These are phyloP conservation scores for Microctenopoma steveboyesi DNA, from an alignment of 2,797 vertebrate genomes.

Conservation along the genomic window DNA sequence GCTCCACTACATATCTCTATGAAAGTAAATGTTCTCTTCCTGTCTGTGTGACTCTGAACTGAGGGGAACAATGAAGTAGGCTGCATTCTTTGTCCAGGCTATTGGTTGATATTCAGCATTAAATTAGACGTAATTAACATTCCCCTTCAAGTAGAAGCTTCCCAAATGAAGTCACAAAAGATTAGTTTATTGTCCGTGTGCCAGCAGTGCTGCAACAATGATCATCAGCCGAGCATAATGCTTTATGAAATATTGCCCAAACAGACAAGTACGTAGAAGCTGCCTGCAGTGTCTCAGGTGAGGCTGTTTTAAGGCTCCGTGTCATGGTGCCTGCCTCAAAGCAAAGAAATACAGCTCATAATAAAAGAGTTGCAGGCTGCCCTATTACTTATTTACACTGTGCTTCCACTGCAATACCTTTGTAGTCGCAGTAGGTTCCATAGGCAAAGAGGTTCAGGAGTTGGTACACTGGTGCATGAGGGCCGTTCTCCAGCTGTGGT, in stretches of 20 bases:
- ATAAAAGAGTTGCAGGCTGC: constrained; percentile 67
- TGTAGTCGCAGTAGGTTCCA: constrained; percentile 95
- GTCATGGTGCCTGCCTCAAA: constrained; percentile 52
- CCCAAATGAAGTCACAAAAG: constrained; percentile 45
- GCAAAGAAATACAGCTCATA: constrained; percentile 67
- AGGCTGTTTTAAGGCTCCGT: constrained; percentile 48
- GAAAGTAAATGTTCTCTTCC: constrained; percentile 64
- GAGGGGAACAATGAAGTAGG: constrained; percentile 60
- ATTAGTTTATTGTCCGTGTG: constrained; percentile 43
- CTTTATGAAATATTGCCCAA: constrained; percentile 31
- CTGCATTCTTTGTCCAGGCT: constrained; percentile 62
- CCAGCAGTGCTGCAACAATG: constrained; percentile 14
- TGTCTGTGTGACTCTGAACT: constrained; percentile 47
- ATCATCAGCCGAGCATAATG: constrained; percentile 26
- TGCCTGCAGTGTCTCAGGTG: constrained; percentile 47
- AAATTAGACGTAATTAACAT: constrained; percentile 70
- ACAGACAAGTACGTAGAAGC: constrained; percentile 45
- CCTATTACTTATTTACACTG: constrained; percentile 76
- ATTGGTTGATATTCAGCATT: constrained; percentile 62
- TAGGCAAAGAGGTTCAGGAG: constrained; percentile 97
- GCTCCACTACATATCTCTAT: constrained; percentile 52
- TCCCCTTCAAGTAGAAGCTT: constrained; percentile 48
- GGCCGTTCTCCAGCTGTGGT: constrained; percentile 85
- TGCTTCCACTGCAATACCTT: constrained; percentile 84
- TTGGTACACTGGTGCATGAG: constrained; percentile 92